A percentile compares a stretch with the other conserved stretches of the same genome.
Conservation (phyloP, 2,113 vertebrate species). For the Hassar affinis region DNA sequence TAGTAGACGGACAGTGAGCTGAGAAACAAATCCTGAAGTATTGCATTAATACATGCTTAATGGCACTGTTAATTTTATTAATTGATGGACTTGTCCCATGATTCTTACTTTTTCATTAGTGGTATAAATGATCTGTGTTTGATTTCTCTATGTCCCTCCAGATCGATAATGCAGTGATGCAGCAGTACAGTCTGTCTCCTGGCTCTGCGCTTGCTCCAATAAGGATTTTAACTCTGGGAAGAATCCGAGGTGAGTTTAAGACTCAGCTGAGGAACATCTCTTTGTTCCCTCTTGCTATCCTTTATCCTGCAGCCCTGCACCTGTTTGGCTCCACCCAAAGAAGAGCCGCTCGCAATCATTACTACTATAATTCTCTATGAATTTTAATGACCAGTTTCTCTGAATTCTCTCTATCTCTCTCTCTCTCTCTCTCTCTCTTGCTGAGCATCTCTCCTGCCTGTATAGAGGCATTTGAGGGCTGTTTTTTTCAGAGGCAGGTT, state of each 20-base stretch:
- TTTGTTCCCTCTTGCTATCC: constrained; percentile 9
- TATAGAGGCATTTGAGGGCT: constrained; percentile 14
- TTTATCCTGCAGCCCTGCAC: constrained; percentile 5
- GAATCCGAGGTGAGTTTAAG: constrained; percentile 73
- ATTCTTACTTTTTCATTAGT: constrained; percentile 29
- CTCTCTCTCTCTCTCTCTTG: background rate
- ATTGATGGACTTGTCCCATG: too few relatives aligned
- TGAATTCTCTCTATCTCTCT: constrained; percentile 1
- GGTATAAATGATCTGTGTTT: constrained; percentile 24
- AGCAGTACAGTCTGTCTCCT: constrained; percentile 77
- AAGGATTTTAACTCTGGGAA: constrained; percentile 79
- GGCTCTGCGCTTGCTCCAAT: constrained; percentile 72
- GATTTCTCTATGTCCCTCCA: constrained; percentile 54
- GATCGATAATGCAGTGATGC: constrained; percentile 76
- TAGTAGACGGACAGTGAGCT: background rate
- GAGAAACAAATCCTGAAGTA: background rate
- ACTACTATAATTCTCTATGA: constrained; percentile 34
- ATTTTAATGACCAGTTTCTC: constrained; percentile 41
- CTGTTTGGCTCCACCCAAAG: background rate
- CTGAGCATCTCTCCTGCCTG: background rate
- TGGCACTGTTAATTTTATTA: too few relatives aligned
- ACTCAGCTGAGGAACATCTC: background rate
- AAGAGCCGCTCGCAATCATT: constrained; percentile 9
- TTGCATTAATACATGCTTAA: constrained; percentile 5
- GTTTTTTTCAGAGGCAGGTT: constrained; percentile 28